A percentile compares a stretch with the other conserved stretches of the same genome.
These are phyloP conservation scores for Scortum barcoo DNA, from an alignment of 2,113 vertebrate species.

Conservation along the genomic window DNA sequence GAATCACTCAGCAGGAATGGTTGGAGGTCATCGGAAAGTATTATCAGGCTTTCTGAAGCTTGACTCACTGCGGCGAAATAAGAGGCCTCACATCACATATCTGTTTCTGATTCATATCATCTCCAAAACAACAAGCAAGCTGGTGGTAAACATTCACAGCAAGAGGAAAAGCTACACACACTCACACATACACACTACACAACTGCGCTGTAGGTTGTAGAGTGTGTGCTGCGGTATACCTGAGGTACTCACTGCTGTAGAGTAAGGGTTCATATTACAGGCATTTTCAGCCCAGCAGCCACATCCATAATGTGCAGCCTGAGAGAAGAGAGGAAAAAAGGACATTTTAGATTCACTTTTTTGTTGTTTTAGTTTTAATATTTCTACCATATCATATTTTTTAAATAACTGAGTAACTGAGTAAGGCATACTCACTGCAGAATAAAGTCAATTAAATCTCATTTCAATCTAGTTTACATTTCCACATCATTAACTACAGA, in stretches of 20 bases:
- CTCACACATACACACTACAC: neutral
- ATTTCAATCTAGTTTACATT: slow-evolving; percentile 12
- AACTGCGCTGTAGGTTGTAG: neutral
- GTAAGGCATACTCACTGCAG: neutral
- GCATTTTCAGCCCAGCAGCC: slow-evolving; percentile 99
- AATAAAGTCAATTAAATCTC: neutral
- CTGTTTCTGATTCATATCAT: slow-evolving; percentile 58
- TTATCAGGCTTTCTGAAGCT: slow-evolving; percentile 55
- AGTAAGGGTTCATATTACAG: slow-evolving; percentile 92
- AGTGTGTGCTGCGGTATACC: slow-evolving; percentile 88
- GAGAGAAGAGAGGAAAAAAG: slow-evolving; percentile 49
- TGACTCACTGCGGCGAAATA: slow-evolving; percentile 57
- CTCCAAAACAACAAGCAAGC: slow-evolving; percentile 38
- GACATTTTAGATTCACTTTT: slow-evolving; percentile 17
- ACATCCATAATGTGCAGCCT: slow-evolving; percentile 99
- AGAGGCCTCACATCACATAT: slow-evolving; percentile 35
- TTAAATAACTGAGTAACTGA: slow-evolving; percentile 10
- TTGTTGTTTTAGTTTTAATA: neutral
- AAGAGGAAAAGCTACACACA: slow-evolving; percentile 1
- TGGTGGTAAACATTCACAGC: slow-evolving; percentile 12
- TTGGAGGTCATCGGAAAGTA: slow-evolving; percentile 74
- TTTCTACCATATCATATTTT: slow-evolving; percentile 4
- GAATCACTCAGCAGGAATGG: slow-evolving; percentile 65
- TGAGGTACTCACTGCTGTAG: slow-evolving; percentile 99
- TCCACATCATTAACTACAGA: slow-evolving; percentile 30